Evolutionary conservation across 1,140 invertebrate genomes (phyloP).

Genomic region (Drosophila kepulauana): DNA sequence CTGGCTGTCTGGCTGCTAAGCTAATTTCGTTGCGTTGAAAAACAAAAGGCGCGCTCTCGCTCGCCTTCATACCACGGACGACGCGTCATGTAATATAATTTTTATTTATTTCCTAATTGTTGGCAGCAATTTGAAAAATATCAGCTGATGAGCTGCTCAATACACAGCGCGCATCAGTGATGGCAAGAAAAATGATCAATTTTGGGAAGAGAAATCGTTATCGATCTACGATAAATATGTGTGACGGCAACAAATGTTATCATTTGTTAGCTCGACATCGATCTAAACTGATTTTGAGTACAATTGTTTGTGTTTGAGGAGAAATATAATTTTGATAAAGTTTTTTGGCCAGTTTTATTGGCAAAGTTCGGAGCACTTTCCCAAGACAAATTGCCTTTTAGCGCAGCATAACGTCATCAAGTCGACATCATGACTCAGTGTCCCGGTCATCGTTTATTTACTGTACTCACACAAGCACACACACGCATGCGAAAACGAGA

Average conservation of each 20-base stretch:
- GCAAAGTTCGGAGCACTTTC: conserved; percentile 40
- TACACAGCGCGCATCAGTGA: conserved; percentile 3
- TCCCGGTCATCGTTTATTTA: conserved; percentile 52
- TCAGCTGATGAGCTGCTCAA: conserved; percentile 26
- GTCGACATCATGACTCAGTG: conserved; percentile 52
- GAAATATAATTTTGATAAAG: conserved; percentile 35
- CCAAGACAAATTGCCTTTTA: conserved; percentile 51
- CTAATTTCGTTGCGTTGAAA: conserved; percentile 50
- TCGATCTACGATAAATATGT: conserved; percentile 21
- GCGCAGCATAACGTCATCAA: conserved; percentile 58
- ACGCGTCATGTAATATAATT: conserved; percentile 33
- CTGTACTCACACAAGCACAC: conserved; percentile 38
- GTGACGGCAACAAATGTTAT: conserved; percentile 4
- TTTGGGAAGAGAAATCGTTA: conserved; percentile 6
- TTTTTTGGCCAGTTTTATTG: conserved; percentile 36
- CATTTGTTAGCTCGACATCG: conserved; percentile 24
- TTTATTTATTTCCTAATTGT: conserved; percentile 30
- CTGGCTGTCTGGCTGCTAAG: conserved; percentile 21
- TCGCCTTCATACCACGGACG: conserved; percentile 20
- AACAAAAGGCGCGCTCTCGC: conserved; percentile 43
- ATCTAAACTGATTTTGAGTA: not conserved
- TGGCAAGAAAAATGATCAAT: not conserved
- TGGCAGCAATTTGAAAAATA: conserved; percentile 27
- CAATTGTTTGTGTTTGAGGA: not conserved
- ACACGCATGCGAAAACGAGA: conserved; percentile 31